Conservation (phyloP, 1,140 invertebrate species). For the Mesaphorura yosii region DNA sequence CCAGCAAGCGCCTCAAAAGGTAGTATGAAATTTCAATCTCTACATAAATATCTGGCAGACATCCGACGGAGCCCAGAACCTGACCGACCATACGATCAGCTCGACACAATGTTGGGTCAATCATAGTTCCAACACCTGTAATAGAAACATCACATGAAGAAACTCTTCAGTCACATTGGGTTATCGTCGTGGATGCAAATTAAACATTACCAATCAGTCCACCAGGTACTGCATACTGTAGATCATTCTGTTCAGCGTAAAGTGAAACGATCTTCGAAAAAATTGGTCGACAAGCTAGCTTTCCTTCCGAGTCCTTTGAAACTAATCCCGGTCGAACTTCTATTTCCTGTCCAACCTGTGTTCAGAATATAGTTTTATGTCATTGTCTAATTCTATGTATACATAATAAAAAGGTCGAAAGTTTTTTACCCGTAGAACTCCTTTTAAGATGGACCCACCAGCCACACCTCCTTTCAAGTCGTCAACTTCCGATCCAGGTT, state of each 20-base stretch:
- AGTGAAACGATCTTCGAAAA: slow-evolving; percentile 95
- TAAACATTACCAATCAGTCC: slow-evolving; percentile 71
- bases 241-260: slow-evolving; percentile 95
- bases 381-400: not conserved
- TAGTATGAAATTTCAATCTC: slow-evolving; percentile 98
- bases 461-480: slow-evolving; percentile 97
- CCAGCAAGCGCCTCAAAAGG: slow-evolving; percentile 82
- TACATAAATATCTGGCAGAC: slow-evolving; percentile 92
- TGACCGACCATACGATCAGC: slow-evolving; percentile 97
- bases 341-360: slow-evolving; percentile 72
- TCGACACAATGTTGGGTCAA: slow-evolving; percentile 94
- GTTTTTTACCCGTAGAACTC: no score
- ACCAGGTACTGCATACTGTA: slow-evolving; percentile 97
- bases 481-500: slow-evolving; percentile 97
- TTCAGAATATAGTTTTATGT: not conserved
- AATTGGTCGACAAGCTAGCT: slow-evolving; percentile 89
- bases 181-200: not conserved
- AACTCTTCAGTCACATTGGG: not conserved
- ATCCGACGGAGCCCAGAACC: slow-evolving; percentile 92
- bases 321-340: slow-evolving; percentile 92
- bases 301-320: slow-evolving; percentile 90
- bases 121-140: slow-evolving; percentile 91
- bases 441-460: slow-evolving; percentile 91
- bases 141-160: no score
- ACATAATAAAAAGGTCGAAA: no score